Evolutionary conservation across 2,113 vertebrate genomes (phyloP), one percentile per base, ranked within the genome.

Genomic region (Scomber scombrus): DNA sequence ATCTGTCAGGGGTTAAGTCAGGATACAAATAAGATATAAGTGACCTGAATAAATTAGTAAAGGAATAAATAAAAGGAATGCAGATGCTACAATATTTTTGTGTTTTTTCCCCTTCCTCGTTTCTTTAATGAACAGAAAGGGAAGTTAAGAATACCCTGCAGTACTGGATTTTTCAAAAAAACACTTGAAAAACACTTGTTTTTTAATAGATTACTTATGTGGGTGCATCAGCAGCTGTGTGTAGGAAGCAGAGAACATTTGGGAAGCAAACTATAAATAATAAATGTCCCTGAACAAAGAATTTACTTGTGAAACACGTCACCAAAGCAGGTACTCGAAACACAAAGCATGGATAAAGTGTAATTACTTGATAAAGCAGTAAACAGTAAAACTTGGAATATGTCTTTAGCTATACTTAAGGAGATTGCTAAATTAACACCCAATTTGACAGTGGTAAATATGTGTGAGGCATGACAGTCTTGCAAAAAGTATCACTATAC

Each of bases 1-100:
- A 99, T 98, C 98, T 99, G 95, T 82, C 26, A 75, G 8, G 11
- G 11, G 47, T 2, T 11, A 34, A 23, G 50, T 10, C 4, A 50
- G 5, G 29, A 78, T 5, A 67, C 14, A 51, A 18, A 50, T 40
- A 1, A 47, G 23, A 40, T 10, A 34, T 29, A 13, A 51, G 49
- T 40, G 34, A 40, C 5, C 1, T 43, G 49, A 3, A 15, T 6
- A 18, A 14, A 26, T 14, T 3, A 21, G 23, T 16, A 1, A 3
- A 3, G 23, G 14, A 65, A 8, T 56, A 65, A 46, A 49, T 1
- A 63, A 40, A 9, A 40, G 34, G 34, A 54, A 64, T 5, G 19
- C 5, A 63, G 29, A 52, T 26, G 7, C 11, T 26, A 45, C 13
- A 43, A 5, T 23, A 11, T 43, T 34, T 21, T 26, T 26, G 23